A percentile compares a stretch with the other conserved stretches of the same genome.
Conservation (phyloP, 2,113 vertebrate species). For the Panthera leo region DNA sequence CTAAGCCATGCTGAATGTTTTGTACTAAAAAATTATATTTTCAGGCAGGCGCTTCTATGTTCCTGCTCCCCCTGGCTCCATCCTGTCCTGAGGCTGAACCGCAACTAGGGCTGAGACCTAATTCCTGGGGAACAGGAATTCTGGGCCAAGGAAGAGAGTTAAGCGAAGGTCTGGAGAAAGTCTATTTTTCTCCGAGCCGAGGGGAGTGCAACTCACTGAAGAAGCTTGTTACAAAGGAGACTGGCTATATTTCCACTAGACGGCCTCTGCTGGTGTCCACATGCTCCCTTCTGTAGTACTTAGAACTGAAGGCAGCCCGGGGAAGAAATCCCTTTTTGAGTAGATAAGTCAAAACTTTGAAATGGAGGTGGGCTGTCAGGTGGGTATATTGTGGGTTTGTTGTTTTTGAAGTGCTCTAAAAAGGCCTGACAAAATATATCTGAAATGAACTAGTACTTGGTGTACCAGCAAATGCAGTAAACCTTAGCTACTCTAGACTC, state of each 20-base stretch:
- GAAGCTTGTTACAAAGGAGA: slow-evolving; percentile 49
- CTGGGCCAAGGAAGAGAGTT: slow-evolving; percentile 64
- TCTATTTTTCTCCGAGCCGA: slow-evolving; percentile 47
- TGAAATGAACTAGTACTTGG: slow-evolving; percentile 21
- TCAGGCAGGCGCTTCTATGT: slow-evolving; percentile 71
- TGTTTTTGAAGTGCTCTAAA: background rate
- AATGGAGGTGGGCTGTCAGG: slow-evolving; percentile 49
- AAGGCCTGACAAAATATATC: slow-evolving; percentile 16
- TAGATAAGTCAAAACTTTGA: slow-evolving; percentile 63
- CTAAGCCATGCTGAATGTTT: slow-evolving; percentile 69
- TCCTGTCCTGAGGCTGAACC: slow-evolving; percentile 74
- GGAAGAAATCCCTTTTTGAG: slow-evolving; percentile 47
- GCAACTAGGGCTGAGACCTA: slow-evolving; percentile 68
- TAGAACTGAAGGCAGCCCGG: background rate
- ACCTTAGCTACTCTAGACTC: slow-evolving; percentile 2
- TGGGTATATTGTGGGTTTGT: slow-evolving; percentile 1
- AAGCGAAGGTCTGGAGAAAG: slow-evolving; percentile 67
- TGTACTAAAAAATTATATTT: slow-evolving; percentile 72
- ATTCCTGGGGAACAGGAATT: slow-evolving; percentile 61
- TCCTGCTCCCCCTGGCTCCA: slow-evolving; percentile 68
- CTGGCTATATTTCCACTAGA: slow-evolving; percentile 34
- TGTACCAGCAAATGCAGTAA: slow-evolving; percentile 19
- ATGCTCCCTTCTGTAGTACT: background rate
- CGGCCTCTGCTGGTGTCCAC: slow-evolving; percentile 18
- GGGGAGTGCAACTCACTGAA: slow-evolving; percentile 43